Base-by-base conservation (phyloP, 2,797 vertebrate species). In the Sebastes cheni region DNA sequence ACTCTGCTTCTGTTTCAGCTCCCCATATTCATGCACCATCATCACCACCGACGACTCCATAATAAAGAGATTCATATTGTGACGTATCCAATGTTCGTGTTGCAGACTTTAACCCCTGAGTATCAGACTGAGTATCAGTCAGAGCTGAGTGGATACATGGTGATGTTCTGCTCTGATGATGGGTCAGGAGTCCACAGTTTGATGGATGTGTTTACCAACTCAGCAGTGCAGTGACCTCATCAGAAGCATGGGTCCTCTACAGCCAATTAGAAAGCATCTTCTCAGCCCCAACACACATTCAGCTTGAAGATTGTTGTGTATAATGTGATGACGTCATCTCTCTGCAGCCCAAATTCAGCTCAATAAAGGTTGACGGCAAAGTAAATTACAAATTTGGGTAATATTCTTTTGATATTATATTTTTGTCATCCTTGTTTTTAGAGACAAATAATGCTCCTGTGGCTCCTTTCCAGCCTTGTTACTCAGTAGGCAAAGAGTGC, bases 131-230 rank as follows among this genome's bases (percentile, higher is more conserved):
- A 46, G 42, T 50, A 52, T 52, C 22, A 25, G 54, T 70, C 52
- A 11, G 52, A 67, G 42, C 25, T 32, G 50, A 36, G 46, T 16
- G n/a, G 16, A 25, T 12, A 32, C 42, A 18, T 27, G 30, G 66
- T 34, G 75, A 4, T 36, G 42, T 54, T 52, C 11, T 67, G 56
- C 56, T 67, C 42, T 55, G 69, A 64, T 58, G 75, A 22, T 5
- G 27, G 56, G 60, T 73, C 69, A 20, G 59, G 61, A 39, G 16
- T 46, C 14, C 1, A 16, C 66, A 4, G 20, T 65, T 14, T 79
- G 76, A 83, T 71, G 72, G 81, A 83, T 74, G 70, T 78, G 81
- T 83, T 83, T 79, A 83, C 75, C 29, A 12, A 12, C 55, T 62
- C 56, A 5, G 23, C 29, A 3, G 67, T 13, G 20, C 25, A 3